Base-by-base conservation (phyloP, 2,797 vertebrate genomes). In the Ateles fusciceps region DNA sequence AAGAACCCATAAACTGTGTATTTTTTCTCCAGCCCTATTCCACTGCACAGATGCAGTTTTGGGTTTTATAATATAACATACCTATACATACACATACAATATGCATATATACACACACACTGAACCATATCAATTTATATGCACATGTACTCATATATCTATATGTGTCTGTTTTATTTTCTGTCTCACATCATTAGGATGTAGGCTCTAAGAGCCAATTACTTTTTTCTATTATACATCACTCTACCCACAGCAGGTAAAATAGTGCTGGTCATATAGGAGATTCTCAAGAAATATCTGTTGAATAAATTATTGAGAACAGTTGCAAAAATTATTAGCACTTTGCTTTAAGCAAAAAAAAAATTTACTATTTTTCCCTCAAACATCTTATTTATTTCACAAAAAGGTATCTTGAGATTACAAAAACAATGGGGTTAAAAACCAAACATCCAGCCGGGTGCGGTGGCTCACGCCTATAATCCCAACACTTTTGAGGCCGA, bases 281-380 rank as follows among this genome's bases (percentile, higher is more conserved):
- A 44, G 6, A 85, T 52, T 64, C 39, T 85, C 44, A 92, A 96
- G 21, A 92, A 91, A 86, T 81, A 83, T 28, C 33, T 90, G 12
- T 52, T 74, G 59, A 95, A 85, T n/a, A 93, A 83, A n/a, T 81
- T 14, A 57, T 78, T 15, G 42, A 85, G 10, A 28, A 81, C 7
- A 74, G 11, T 33, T 8, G 0, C 94, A 94, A 93, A 94, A 80
- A 48, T 79, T 84, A 90, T 75, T 39, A 79, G 33, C 36, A 9
- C 7, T 97, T 95, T 64, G 14, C 46, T 64, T 97, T 86, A 72
- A 93, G 64, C 33, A 5, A 39, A 79, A 85, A 59, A 48, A 94
- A 24, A n/a, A 48, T 81, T 89, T 61, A 59, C 42, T 78, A 39
- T 3, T 14, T 17, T 86, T 86, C 24, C 64, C 30, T 83, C 42